These are phyloP conservation scores for Amphibalanus amphitrite DNA, from an alignment of 1,140 invertebrate species.

Conservation along the genomic window DNA sequence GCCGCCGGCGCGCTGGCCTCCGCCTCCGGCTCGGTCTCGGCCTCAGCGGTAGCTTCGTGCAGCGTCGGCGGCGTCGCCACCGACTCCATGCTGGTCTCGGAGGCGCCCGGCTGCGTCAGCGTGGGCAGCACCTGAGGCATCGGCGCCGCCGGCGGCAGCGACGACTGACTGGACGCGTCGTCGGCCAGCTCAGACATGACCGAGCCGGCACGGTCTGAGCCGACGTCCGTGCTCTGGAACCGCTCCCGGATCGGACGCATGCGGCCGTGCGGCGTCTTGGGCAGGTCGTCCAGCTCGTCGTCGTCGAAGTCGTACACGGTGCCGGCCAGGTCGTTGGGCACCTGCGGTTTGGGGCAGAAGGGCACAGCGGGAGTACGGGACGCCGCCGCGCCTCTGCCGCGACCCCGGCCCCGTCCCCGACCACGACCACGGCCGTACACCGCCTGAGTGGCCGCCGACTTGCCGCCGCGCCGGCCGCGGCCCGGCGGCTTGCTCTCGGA, in stretches of 20 bases:
- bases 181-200: neutral
- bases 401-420: neutral
- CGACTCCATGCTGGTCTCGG: neutral
- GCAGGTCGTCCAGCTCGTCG: neutral
- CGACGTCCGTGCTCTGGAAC: neutral
- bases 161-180: neutral
- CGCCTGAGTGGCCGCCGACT: too few species aligned
- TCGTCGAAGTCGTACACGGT: slow-evolving; percentile 2
- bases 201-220: neutral
- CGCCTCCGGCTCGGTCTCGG: too few species aligned
- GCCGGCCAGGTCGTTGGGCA: neutral
- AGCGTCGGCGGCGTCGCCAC: neutral
- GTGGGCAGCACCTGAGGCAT: neutral
- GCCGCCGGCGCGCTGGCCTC: neutral
- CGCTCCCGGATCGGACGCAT: neutral
- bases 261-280: neutral
- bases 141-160: neutral
- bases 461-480: too few species aligned
- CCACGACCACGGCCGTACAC: neutral
- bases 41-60: too few species aligned
- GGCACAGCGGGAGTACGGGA: neutral
- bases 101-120: neutral
- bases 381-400: neutral
- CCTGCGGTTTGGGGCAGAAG: neutral
- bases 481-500: too few species aligned